Evolutionary conservation across 2,888 invertebrate genomes (phyloP), one percentile per base, ranked within the genome.

Genomic region (Parnassius smintheus): DNA sequence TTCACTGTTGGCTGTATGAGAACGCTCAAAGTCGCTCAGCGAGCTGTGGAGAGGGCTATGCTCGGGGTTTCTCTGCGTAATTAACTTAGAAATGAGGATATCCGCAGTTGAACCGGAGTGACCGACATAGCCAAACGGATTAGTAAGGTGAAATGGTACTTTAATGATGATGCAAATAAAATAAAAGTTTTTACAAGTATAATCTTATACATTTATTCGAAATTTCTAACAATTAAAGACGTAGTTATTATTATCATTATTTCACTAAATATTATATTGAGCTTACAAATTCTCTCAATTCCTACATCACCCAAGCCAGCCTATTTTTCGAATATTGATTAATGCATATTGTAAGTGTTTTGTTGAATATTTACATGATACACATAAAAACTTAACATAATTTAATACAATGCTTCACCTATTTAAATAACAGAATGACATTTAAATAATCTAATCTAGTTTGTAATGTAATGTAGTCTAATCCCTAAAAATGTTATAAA

Each of bases 231-330:
- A 88, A 87, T 86, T 86, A 80, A 84, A 85, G 82, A 87, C 85
- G 79, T 82, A 82, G 77, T 82, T 79, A 79, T 81, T 80, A 83
- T 81, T 80, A 83, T 82, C n/a, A n/a, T n/a, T 82, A 81, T 81
- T 76, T 80, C 80, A 82, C 81, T 86, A 85, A 81, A 72, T 82
- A 78, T 83, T 81, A 82, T 77, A 74, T 88, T 91, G 90, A 89
- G 90, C 88, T 85, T 88, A 85, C 81, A 80, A 78, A 81, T 88
- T 88, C 79, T 85, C 82, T 89, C 90, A 90, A 91, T 91, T 90
- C 90, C 89, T 89, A 86, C 77, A 78, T 86, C 83, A 85, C 86
- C 84, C 84, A 86, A 86, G 85, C 85, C 78, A 81, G 77, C 79
- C 78, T 75, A 76, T 75, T 74, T 70, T 72, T 66, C 70, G 73